These are phyloP conservation scores for Pheosia gnoma DNA, from an alignment of 2,888 invertebrate species.

Conservation along the genomic window DNA sequence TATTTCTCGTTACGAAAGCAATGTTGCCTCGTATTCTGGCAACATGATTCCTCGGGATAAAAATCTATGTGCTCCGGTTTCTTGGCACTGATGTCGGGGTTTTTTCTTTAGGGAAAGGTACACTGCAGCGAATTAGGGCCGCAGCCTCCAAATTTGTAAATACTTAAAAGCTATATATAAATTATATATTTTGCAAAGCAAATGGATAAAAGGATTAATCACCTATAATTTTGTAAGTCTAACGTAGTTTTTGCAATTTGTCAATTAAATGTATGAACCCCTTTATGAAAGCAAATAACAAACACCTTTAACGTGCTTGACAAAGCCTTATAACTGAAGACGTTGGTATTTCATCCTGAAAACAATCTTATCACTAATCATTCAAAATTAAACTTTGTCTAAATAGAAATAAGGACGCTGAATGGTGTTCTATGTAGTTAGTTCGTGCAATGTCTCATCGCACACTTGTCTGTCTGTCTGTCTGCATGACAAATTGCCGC, in stretches of 20 bases:
- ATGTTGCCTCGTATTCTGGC: neutral
- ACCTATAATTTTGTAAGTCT: too few species aligned
- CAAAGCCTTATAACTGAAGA: constrained; percentile 18
- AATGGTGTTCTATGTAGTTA: constrained; percentile 15
- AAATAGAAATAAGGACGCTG: neutral
- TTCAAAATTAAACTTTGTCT: constrained; percentile 25
- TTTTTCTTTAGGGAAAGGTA: too few species aligned
- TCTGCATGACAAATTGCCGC: constrained; percentile 70
- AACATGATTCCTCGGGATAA: neutral
- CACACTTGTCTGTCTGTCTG: constrained; percentile 61
- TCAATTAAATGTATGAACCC: too few species aligned
- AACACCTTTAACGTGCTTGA: neutral
- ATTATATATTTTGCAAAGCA: too few species aligned
- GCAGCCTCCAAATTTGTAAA: too few species aligned
- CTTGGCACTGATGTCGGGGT: too few species aligned
- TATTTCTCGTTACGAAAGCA: neutral
- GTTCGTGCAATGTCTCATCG: constrained; percentile 29
- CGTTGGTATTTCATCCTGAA: constrained; percentile 11
- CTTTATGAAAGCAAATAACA: constrained; percentile 13
- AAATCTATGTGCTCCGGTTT: neutral
- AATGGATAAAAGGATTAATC: too few species aligned
- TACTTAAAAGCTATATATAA: too few species aligned
- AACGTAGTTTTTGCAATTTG: too few species aligned
- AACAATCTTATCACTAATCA: constrained; percentile 11
- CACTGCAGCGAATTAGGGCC: too few species aligned